These are phyloP conservation scores for Oikopleura albicans DNA, from an alignment of 23 tunicate species.

Conservation along the genomic window DNA sequence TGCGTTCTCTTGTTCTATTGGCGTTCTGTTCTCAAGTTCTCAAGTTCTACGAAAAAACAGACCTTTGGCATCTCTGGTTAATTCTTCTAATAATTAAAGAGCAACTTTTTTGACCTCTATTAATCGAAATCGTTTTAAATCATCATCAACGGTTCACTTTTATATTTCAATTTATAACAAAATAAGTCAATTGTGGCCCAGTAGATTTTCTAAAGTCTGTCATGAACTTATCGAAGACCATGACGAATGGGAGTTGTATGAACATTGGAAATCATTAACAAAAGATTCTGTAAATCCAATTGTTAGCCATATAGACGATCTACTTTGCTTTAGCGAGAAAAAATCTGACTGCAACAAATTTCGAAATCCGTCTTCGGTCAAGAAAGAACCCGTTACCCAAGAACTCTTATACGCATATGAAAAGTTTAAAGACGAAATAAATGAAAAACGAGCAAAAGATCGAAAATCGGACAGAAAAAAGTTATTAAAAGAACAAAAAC, in stretches of 20 bases:
- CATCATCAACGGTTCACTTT: too few species aligned
- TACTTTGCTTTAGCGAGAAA: background rate
- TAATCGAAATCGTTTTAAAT: too few species aligned
- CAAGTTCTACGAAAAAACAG: too few species aligned
- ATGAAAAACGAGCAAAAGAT: background rate
- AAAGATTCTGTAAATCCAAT: background rate
- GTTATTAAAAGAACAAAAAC: background rate
- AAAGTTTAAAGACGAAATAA: background rate
- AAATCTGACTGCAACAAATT: background rate
- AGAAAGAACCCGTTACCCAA: background rate
- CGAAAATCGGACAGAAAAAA: background rate
- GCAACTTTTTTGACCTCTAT: too few species aligned
- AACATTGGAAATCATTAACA: background rate
- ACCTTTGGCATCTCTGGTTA: too few species aligned
- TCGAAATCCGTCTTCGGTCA: background rate
- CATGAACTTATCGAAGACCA: background rate
- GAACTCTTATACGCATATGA: background rate
- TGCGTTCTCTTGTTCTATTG: too few species aligned
- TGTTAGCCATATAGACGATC: background rate
- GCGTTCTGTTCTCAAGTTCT: too few species aligned
- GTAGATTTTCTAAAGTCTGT: background rate
- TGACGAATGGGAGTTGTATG: background rate
- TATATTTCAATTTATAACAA: too few species aligned
- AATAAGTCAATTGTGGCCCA: constrained; percentile 7
- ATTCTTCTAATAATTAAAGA: too few species aligned